Base-by-base conservation (phyloP, 2,888 invertebrate genomes). In the Ferrisia virgata region DNA sequence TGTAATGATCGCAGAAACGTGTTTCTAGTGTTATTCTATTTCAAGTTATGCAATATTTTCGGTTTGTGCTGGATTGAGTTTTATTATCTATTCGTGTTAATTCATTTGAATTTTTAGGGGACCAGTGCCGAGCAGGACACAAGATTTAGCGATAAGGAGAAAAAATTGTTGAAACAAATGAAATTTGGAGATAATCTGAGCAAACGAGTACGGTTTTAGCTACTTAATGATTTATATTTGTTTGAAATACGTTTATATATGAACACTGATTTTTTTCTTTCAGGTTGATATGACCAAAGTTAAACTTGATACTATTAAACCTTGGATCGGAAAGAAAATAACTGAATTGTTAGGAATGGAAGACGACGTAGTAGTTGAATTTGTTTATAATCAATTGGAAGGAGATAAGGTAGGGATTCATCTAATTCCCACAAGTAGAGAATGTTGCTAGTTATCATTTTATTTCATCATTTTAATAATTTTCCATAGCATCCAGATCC, bases 41-140 rank as follows among this genome's bases (percentile, higher is more conserved):
- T 13, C 1, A 33, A 18, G n/a, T 79, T 1, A n/a, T n/a, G n/a
- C n/a, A n/a, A n/a, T n/a, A n/a, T n/a, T n/a, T n/a, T n/a, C n/a
- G n/a, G n/a, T n/a, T n/a, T n/a, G n/a, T n/a, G n/a, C n/a, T n/a
- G n/a, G n/a, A n/a, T n/a, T n/a, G n/a, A n/a, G n/a, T n/a, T 40
- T 25, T 31, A 43, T 79, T 25, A n/a, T 79, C 13, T 39, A 22
- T 13, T 64, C n/a, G 6, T 31, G 15, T 33, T 25, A 1, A 15
- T 69, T 69, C 25, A 33, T 72, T 40, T 13, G 15, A 11, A 39
- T 83, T 89, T 89, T 79, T 88, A 99, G 98, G 99, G 99, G 86
- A 99, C 99, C 40, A 98, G 95, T 88, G 95, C 98, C 85, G 98
- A 99, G 89, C 99, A 99, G 90, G 99, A 99, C 90, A 98, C 97